Evolutionary conservation across 2,888 invertebrate genomes (phyloP), one percentile per base, ranked within the genome.

Genomic region (Cosmopolites sordidus): DNA sequence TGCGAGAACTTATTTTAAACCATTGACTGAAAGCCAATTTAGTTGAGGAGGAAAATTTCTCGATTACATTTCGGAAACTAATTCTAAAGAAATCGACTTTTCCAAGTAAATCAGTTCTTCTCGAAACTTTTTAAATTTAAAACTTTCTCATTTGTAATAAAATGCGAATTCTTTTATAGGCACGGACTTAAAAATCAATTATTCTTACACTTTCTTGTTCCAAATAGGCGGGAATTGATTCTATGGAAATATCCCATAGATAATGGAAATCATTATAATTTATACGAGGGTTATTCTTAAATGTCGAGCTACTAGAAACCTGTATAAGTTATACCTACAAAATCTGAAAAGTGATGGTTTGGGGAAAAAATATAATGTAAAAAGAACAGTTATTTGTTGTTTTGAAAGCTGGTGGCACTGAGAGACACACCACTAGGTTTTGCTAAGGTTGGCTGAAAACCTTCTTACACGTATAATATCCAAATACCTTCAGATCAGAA

Each of bases 101-200:
- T 27, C 11, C 49, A 43, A 48, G 52, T 50, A 54, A 58, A 58
- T 55, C 55, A 54, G 58, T 53, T 48, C 47, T 54, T 57, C 47
- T 41, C 11, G 38, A 39, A 58, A 58, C 58, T 58, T 58, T 58
- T 58, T 54, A 51, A 49, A 58, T 58, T 55, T 53, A 43, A 54
- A 58, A 58, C 43, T 58, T 58, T 58, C 49, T 46, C 58, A 57
- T 54, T 54, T 51, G 57, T 54, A 54, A 54, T 57, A 57, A 57
- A 57, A 51, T 51, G 29, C 51, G 54, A 54, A 44, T 41, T 46
- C 50, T 53, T 49, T 53, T 53, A 47, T 44, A 12, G 53, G 44
- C 43, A 42, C 27, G 43, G 38, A 39, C 39, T 48, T 43, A 48
- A 40, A 44, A 54, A 54, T 54, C 54, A 54, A 54, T 54, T 54